Evolutionary conservation across 2,113 vertebrate species (phyloP).

Genomic region (Lagopus muta): DNA sequence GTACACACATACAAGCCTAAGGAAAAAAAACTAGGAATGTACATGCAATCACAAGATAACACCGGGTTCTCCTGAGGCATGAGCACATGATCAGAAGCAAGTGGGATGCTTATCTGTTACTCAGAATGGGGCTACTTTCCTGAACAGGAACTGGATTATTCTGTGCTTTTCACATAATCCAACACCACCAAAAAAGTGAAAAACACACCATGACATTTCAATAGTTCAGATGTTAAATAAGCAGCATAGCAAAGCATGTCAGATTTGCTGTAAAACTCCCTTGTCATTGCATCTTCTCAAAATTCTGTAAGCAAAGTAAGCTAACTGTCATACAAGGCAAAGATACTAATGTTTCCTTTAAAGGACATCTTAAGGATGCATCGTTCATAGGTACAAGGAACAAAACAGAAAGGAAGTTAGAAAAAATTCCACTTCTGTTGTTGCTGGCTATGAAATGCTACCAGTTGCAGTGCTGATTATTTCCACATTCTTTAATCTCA

Average conservation of each 20-base stretch:
- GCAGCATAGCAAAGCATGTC: not conserved
- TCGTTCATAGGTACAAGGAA: not conserved
- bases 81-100: fast-evolving
- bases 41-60: not conserved
- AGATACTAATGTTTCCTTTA: not conserved
- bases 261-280: not conserved
- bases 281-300: not conserved
- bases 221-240: not conserved
- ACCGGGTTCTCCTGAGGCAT: not conserved
- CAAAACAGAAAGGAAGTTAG: not conserved
- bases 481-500: not conserved
- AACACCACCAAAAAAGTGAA: not conserved
- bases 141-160: not conserved
- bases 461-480: not conserved
- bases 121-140: not conserved
- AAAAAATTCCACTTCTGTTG: not conserved
- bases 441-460: not conserved
- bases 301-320: not conserved
- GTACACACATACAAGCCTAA: not conserved
- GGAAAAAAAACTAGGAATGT: not conserved
- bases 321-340: not conserved
- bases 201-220: not conserved
- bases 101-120: not conserved
- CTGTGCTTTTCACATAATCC: not conserved
- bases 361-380: not conserved